Evolutionary conservation across 2,888 invertebrate genomes (phyloP).

Genomic region (Drosophila histrio): DNA sequence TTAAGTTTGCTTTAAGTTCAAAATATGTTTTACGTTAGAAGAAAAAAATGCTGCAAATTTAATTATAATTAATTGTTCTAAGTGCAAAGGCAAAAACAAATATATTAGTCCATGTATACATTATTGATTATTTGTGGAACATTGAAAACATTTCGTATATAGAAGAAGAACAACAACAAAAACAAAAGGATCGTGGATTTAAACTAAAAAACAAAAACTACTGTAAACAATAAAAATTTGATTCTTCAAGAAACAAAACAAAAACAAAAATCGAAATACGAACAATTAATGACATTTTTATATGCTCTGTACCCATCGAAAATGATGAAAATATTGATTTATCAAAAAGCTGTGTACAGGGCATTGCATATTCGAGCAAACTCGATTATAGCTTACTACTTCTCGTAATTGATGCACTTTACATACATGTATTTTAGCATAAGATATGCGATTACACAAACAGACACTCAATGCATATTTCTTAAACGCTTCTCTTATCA

Average conservation of each 20-base stretch:
- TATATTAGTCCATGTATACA: constrained; percentile 50
- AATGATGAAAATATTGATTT: neutral
- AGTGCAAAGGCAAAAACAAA: constrained; percentile 69
- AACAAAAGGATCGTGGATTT: constrained; percentile 49
- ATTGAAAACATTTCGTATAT: constrained; percentile 36
- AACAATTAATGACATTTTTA: constrained; percentile 21
- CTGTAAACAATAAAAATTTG: constrained; percentile 66
- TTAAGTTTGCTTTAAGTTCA: constrained; percentile 76
- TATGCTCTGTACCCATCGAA: constrained; percentile 24
- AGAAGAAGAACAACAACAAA: constrained; percentile 14
- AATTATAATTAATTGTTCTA: constrained; percentile 64
- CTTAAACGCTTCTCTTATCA: constrained; percentile 62
- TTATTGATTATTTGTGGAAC: constrained; percentile 67
- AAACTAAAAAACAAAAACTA: constrained; percentile 44
- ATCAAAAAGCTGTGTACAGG: constrained; percentile 22
- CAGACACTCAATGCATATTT: constrained; percentile 34
- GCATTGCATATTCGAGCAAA: constrained; percentile 21
- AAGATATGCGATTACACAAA: constrained; percentile 22
- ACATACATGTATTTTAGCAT: constrained; percentile 28
- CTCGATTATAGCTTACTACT: constrained; percentile 26
- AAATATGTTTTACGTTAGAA: constrained; percentile 71
- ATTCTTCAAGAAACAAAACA: constrained; percentile 67
- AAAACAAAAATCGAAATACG: constrained; percentile 24
- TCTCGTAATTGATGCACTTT: constrained; percentile 39
- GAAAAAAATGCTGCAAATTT: constrained; percentile 73